Conservation (phyloP, 2,797 vertebrate genomes). For the Hydrolagus colliei region DNA sequence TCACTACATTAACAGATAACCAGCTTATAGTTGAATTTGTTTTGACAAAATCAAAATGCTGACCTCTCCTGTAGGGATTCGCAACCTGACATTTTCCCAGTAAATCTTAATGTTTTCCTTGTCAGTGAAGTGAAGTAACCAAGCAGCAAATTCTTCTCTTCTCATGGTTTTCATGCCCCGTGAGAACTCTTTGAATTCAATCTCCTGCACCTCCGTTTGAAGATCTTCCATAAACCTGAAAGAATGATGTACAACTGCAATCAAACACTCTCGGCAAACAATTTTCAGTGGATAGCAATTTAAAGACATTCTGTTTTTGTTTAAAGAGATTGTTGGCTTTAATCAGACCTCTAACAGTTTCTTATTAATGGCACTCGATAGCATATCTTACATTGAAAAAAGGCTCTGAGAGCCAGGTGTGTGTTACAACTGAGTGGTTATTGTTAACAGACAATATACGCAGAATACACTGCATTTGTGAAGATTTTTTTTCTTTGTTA, state of each 20-base stretch:
- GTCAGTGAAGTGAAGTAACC: constrained; percentile 92
- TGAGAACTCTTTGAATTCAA: constrained; percentile 94
- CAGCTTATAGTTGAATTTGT: not conserved
- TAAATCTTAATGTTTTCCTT: constrained; percentile 85
- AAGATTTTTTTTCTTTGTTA: too few species aligned
- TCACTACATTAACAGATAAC: not conserved
- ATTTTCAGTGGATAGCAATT: not conserved
- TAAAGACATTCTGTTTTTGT: not conserved
- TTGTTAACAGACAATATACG: too few species aligned
- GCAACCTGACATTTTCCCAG: constrained; percentile 86
- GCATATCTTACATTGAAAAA: not conserved
- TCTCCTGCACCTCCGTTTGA: constrained; percentile 88
- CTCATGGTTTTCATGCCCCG: constrained; percentile 89
- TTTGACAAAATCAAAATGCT: constrained; percentile 27
- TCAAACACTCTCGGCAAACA: not conserved
- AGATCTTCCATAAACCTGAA: constrained; percentile 90
- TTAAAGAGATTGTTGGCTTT: not conserved
- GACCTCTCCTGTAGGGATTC: constrained; percentile 82
- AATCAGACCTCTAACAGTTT: not conserved
- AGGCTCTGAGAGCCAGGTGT: too few species aligned
- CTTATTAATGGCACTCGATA: not conserved
- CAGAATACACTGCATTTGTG: too few species aligned
- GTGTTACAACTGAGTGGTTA: not conserved
- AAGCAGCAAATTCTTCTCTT: constrained; percentile 89
- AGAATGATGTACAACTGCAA: constrained; percentile 33